phyloP scores from a whole-genome alignment of 2,113 vertebrate species.

The Aramus guarauna region DNA sequence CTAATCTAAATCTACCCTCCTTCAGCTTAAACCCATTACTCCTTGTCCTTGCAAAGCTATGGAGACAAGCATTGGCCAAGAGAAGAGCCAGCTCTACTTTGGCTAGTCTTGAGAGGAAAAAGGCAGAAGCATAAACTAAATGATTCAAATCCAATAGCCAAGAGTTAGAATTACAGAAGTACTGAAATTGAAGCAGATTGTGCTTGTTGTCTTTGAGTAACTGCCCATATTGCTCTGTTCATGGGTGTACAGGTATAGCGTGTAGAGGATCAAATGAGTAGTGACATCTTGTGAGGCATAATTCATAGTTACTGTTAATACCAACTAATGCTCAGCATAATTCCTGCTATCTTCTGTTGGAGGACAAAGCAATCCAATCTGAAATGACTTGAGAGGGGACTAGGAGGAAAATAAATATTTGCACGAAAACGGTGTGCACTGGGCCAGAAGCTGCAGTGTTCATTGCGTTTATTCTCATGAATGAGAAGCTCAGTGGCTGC shows the following conservation, averaged over 20 bases:
- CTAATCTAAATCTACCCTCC: too few relatives aligned
- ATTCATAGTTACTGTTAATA: not conserved
- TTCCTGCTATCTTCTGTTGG: not conserved
- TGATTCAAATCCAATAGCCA: accelerated
- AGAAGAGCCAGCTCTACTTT: not conserved
- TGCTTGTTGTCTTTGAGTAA: not conserved
- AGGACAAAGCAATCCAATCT: not conserved
- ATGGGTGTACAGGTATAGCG: not conserved
- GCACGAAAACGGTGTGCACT: not conserved
- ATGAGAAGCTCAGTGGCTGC: not conserved
- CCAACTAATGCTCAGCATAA: not conserved
- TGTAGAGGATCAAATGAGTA: not conserved
- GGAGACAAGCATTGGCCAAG: accelerated
- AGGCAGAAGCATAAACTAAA: not conserved
- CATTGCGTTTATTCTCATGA: constrained; percentile 16
- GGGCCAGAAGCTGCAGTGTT: not conserved
- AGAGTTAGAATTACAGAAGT: not conserved
- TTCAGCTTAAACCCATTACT: too few relatives aligned
- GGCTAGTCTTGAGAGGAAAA: too few relatives aligned
- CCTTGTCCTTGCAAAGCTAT: too few relatives aligned
- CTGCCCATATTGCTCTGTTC: not conserved
- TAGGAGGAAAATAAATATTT: not conserved
- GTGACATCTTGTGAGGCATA: not conserved
- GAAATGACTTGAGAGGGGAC: not conserved
- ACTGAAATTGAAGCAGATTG: not conserved